Base-by-base conservation (phyloP, 2,888 invertebrate species). In the Tenthredo livida region DNA sequence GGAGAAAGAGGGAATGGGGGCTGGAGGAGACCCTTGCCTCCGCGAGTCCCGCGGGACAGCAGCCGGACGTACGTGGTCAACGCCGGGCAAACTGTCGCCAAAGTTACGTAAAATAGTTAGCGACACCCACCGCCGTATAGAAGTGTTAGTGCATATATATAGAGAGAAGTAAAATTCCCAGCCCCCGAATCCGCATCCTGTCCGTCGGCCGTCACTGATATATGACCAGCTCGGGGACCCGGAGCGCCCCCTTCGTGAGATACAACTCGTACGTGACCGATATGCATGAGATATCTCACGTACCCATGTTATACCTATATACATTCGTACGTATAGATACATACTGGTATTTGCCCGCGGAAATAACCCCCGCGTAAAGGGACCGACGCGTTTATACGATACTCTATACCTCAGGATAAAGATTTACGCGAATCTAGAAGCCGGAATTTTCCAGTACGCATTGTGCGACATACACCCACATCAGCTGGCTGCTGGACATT, bases 31-130 rank as follows among this genome's bases (percentile, higher is more conserved):
- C 82, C 67, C 82, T 67, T 83, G 67, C 67, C 33, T 83, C 58
- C 82, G 82, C 82, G 82, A 83, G 1, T 84, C 92, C 91, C 92
- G 88, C 88, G 92, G 91, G 92, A 93, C 73, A 86, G 87, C 88
- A 89, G 90, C 91, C 91, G 92, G 92, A 92, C 92, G 92, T 92
- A 93, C 93, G 93, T 93, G 93, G 93, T 93, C 93, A 93, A 91
- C 93, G 91, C 90, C 90, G 91, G 91, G 91, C 92, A 92, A 93
- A 93, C 93, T 93, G 93, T 93, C 92, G 92, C 90, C 92, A 89
- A 93, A 93, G 93, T 93, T 93, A 92, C 91, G 93, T 93, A 93
- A 93, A 93, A 93, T 93, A 93, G 93, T 93, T 93, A 93, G 93
- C 92, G 92, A 93, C 93, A 93, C 92, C 90, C 90, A 90, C 88